These are phyloP conservation scores for Pithys albifrons DNA, from an alignment of 2,113 vertebrate species.

Conservation along the genomic window DNA sequence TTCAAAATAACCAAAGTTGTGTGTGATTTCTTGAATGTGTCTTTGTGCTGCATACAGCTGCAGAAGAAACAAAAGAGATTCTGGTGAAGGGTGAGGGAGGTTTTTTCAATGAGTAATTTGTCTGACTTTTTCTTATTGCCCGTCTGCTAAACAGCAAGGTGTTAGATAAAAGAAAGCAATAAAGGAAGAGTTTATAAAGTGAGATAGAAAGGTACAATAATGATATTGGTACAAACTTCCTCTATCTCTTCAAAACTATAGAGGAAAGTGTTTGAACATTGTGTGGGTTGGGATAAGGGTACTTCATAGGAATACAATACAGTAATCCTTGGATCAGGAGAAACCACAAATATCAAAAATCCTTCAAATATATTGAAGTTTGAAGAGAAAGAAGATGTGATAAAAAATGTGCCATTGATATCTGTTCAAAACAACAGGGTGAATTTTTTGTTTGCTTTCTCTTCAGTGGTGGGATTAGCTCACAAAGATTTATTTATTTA, in stretches of 20 bases:
- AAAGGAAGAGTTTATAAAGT: neutral
- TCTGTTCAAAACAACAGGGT: neutral
- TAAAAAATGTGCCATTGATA: neutral
- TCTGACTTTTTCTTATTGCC: neutral
- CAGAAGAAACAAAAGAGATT: conserved; percentile 35
- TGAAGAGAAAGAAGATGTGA: neutral
- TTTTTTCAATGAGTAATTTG: neutral
- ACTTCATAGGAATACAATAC: neutral
- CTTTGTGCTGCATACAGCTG: conserved; percentile 43
- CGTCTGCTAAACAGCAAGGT: neutral
- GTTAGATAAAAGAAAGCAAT: neutral
- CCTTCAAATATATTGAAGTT: neutral
- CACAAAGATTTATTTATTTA: conserved; percentile 14
- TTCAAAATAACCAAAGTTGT: neutral
- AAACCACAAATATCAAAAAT: neutral
- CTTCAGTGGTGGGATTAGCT: neutral
- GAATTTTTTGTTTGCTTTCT: neutral
- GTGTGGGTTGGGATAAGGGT: neutral
- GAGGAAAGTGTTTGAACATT: neutral
- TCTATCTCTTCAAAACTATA: neutral
- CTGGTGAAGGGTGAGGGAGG: neutral
- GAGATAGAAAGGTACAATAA: neutral
- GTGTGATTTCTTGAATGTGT: neutral
- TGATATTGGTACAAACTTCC: neutral
- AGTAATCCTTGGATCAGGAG: neutral